phyloP scores from a whole-genome alignment of 30 jellyfish, hydroid and myxozoan species.

The Cassiopea xamachana region DNA sequence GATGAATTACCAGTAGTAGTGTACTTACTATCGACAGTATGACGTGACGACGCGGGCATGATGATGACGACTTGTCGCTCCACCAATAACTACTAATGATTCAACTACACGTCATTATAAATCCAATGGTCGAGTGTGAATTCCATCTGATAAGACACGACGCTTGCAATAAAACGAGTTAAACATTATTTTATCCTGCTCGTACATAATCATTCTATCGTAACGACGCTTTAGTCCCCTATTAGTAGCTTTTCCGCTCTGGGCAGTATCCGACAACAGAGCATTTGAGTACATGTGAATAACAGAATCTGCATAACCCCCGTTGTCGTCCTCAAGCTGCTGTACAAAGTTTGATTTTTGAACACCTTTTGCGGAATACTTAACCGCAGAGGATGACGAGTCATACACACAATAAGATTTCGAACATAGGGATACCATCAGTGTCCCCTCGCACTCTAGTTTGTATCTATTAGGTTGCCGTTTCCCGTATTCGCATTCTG shows the following conservation, averaged over 20 bases:
- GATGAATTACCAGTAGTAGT: too few relatives aligned
- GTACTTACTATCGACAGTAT: too few relatives aligned
- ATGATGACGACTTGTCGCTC: too few relatives aligned
- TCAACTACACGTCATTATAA: neutral
- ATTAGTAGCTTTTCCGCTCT: neutral
- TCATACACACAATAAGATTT: neutral
- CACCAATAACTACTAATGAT: too few relatives aligned
- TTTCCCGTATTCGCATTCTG: neutral
- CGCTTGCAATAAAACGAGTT: neutral
- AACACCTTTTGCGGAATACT: neutral
- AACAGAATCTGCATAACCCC: neutral
- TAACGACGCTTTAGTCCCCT: neutral
- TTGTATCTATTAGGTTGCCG: conserved; percentile 1
- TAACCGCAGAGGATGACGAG: neutral
- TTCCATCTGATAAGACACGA: neutral
- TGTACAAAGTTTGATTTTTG: neutral
- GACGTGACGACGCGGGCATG: too few relatives aligned
- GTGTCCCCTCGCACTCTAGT: neutral
- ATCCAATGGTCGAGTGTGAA: neutral
- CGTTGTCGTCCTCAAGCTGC: neutral
- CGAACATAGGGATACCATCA: neutral
- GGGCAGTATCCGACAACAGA: neutral
- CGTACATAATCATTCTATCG: neutral
- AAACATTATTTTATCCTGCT: neutral
- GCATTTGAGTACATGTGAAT: neutral